Evolutionary conservation across 2,113 vertebrate species (phyloP).

Genomic region (Motacilla alba): DNA sequence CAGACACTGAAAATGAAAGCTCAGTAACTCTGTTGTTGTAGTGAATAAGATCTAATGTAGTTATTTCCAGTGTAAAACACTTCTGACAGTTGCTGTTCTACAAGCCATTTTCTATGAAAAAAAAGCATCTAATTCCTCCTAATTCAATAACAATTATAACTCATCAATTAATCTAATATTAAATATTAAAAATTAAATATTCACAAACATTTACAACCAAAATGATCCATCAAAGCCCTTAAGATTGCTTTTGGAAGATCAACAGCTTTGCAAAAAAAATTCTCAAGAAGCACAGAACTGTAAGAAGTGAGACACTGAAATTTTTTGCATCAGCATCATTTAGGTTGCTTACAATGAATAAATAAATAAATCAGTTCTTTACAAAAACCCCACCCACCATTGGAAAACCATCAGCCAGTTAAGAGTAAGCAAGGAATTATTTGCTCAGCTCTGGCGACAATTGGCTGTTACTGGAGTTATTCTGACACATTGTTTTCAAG

Average conservation of each 20-base stretch:
- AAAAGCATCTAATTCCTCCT: background rate
- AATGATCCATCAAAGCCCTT: background rate
- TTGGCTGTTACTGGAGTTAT: conserved; percentile 25
- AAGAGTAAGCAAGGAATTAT: conserved; percentile 26
- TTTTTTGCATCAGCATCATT: background rate
- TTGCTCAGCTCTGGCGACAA: conserved; percentile 6
- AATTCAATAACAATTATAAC: background rate
- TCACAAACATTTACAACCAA: background rate
- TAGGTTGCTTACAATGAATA: background rate
- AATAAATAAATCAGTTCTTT: background rate
- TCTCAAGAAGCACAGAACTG: background rate
- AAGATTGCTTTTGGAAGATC: background rate
- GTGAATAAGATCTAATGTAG: background rate
- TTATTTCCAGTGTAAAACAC: background rate
- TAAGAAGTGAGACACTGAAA: background rate
- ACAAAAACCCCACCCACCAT: background rate
- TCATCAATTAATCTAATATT: background rate
- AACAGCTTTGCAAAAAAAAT: background rate
- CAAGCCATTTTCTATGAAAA: background rate
- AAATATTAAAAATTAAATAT: background rate
- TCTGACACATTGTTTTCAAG: conserved; percentile 39
- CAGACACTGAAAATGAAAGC: background rate
- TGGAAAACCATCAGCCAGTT: background rate
- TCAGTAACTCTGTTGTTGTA: background rate
- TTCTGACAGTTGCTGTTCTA: background rate